phyloP scores from a whole-genome alignment of 2,888 invertebrate species.

The Meiosimyza decipiens region DNA sequence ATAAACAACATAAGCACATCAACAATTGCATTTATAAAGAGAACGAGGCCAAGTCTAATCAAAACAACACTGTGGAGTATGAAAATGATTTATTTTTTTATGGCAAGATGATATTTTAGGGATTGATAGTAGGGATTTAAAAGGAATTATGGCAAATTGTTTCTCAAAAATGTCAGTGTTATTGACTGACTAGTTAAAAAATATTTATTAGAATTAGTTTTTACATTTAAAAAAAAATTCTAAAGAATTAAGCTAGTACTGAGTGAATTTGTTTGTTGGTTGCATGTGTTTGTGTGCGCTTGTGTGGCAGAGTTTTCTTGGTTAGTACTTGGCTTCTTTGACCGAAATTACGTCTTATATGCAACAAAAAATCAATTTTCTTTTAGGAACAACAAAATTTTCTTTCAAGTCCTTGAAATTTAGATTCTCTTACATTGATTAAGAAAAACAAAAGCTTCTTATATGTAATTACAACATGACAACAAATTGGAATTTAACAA shows the following conservation, averaged over 20 bases:
- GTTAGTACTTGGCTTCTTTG: constrained; percentile 53
- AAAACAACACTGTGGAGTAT: constrained; percentile 61
- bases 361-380: background rate
- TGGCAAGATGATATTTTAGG: too few relatives aligned
- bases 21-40: constrained; percentile 18
- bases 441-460: background rate
- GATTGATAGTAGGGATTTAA: too few relatives aligned
- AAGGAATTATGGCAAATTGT: too few relatives aligned
- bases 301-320: constrained; percentile 61
- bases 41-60: constrained; percentile 53
- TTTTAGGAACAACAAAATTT: constrained; percentile 21
- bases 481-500: constrained; percentile 20
- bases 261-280: constrained; percentile 37
- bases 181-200: too few relatives aligned
- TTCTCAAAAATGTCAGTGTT: too few relatives aligned
- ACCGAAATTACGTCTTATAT: background rate
- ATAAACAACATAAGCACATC: constrained; percentile 30
- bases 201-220: too few relatives aligned
- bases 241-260: background rate
- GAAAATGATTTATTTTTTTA: background rate
- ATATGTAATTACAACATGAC: constrained; percentile 9
- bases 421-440: background rate
- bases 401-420: background rate
- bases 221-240: too few relatives aligned
- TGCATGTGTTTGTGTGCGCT: constrained; percentile 37